Base-by-base conservation (phyloP, 1,140 invertebrate species). In the Asobara japonica region DNA sequence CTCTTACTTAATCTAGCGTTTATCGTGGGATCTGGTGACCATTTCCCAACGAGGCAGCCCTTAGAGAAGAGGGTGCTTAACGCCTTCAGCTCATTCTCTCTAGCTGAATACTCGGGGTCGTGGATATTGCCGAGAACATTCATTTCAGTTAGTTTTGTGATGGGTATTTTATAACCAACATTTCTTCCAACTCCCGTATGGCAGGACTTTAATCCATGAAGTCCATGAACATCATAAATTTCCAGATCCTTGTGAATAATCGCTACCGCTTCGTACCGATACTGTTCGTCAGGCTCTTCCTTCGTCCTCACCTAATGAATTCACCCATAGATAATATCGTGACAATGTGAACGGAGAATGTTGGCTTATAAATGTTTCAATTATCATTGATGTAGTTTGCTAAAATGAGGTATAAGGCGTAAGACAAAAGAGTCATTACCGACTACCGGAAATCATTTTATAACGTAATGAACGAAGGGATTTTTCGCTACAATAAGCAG, bases 121-220 rank as follows among this genome's bases (percentile, higher is more conserved):
- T 91, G 90, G 72, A 93, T 88, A 18, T 91, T 89, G 29, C 90
- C 89, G 71, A 95, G 88, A 1, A 94, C 84, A 0, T 90, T 88
- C 69, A 90, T 88, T 41, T 92, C 91, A 82, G 92, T 91, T 16
- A 95, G 84, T 87, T 94, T 92, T 0, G 92, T 91, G n/a, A 92
- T 86, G 0, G 90, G 92, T 65, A 92, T 91, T 86, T 94, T 93
- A 84, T 94, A 95, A 22, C 93, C 94, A 10, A 93, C 92, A 77
- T 94, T 94, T 68, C 93, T 89, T 27, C 93, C 93, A 31, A 94
- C 91, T 0, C 93, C 93, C 0, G 93, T 94, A 80, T 95, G 94
- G 79, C 94, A 95, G 1, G 94, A 94, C 74, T 91, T 92, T 31
- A 93, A 86, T 6, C 93, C 93, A 64, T 90, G 90, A 20, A 95